Evolutionary conservation across 2,888 invertebrate species (phyloP).

Genomic region (Eremobia ochroleuca): DNA sequence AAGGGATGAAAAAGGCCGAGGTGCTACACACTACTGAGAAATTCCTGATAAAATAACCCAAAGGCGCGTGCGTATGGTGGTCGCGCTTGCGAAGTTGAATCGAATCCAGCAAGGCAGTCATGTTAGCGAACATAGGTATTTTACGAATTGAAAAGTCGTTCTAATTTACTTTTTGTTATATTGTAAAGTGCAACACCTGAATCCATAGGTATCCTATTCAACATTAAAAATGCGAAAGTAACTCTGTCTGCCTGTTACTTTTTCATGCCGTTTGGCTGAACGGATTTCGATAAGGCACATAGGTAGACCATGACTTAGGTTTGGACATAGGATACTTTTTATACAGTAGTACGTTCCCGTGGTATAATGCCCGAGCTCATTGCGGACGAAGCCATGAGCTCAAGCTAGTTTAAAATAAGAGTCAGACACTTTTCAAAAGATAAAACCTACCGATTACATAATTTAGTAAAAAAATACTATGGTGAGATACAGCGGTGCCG

Average conservation of each 20-base stretch:
- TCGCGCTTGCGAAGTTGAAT: neutral
- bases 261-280: neutral
- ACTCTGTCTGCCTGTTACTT: too few species aligned
- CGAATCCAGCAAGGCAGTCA: neutral
- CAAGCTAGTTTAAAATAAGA: neutral
- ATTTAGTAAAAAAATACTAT: neutral
- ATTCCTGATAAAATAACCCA: neutral
- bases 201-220: too few species aligned
- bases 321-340: neutral
- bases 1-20: neutral
- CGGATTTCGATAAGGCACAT: neutral
- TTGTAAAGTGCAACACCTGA: neutral
- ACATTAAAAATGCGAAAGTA: too few species aligned
- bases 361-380: neutral
- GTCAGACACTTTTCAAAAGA: neutral
- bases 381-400: neutral
- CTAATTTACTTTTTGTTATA: neutral
- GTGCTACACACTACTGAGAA: neutral
- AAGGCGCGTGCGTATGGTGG: too few species aligned
- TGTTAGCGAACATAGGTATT: neutral
- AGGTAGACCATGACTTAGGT: neutral
- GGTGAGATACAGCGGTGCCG: neutral
- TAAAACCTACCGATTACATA: neutral
- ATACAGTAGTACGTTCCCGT: neutral
- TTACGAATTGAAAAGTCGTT: neutral